Evolutionary conservation across 2,888 invertebrate species (phyloP), one percentile per base, ranked within the genome.

Genomic region (Onchidella celtica): DNA sequence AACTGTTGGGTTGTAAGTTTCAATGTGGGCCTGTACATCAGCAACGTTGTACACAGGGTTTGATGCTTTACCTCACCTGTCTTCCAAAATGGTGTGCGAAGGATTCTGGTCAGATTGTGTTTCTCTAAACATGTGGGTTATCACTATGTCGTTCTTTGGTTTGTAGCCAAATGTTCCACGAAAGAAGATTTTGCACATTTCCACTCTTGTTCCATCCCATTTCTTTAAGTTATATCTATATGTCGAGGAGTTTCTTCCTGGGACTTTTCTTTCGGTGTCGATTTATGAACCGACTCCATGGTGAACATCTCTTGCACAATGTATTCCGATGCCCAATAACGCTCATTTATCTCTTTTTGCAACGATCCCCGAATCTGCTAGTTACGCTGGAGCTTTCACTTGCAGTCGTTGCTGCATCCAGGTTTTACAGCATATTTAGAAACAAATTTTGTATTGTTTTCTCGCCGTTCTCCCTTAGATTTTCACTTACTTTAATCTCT

Each of bases 1-100:
- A 61, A 61, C 27, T 9, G 61, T 61, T 61, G n/a, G 61, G 61
- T 61, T 61, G 61, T 21, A 61, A 61, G 27, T 61, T 61, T 61
- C 61, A 27, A 21, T 61, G n/a, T 27, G 61, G n/a, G 61, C 27
- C 61, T 61, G n/a, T 61, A 27, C 61, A 9, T 61, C 27, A 61
- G 61, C 27, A 27, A 61, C 24, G n/a, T 21, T 27, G 61, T 61
- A 61, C n/a, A 61, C 61, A 61, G 27, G 61, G 61, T 61, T 47
- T 27, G 61, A 61, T 61, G 61, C n/a, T 61, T 61, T 61, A 24
- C 61, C 61, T 61, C 61, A n/a, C 61, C 61, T 24, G n/a, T 27
- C 61, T 61, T 61, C 61, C 61, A 61, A 61, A 24, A 61, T 61
- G 47, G 47, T 47, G 47, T 47, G 47, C 47, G 47, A 47, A 47